Base-by-base conservation (phyloP, 1,140 invertebrate genomes). In the Tetraneura akinire region DNA sequence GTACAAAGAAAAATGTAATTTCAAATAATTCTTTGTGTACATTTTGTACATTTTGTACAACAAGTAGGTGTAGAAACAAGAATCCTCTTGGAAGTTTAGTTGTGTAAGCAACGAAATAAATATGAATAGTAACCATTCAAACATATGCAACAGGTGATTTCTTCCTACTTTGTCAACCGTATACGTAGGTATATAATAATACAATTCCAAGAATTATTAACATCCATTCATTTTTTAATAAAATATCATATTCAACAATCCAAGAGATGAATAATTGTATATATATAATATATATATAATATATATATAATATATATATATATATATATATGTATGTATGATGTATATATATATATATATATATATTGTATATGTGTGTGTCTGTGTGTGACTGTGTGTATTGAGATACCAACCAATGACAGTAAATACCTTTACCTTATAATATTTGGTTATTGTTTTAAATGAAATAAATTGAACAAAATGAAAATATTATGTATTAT, bases 111-210 rank as follows among this genome's bases (percentile, higher is more conserved):
- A 47, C 13, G n/a, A 68, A 68, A 68, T 47, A 1, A 64, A 64
- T 47, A 8, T 47, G 3, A 64, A 64, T 47, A 8, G n/a, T 68
- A n/a, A n/a, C n/a, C n/a, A 68, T 68, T 47, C 21, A 68, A 13
- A 26, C 32, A 68, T 13, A n/a, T 21, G 21, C 68, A 71, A 71
- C 68, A 71, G 68, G 68, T 71, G 68, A 71, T 71, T 71, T 71
- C 47, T 45, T 47, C 21, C 13, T 68, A 14, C 21, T 10, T n/a
- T 37, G 37, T 0, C 37, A 45, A 13, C 49, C 68, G 9, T 71
- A 29, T 11, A 11, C 6, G 0, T 13, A n/a, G n/a, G n/a, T n/a
- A n/a, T n/a, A 18, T 71, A 47, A 51, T 23, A 29, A 71, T 23
- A 16, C 6, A 51, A 71, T 71, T 51, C 68, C 26, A 18, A 71